A percentile compares a stretch with the other conserved stretches of the same genome.
Conservation (phyloP, 1,140 invertebrate genomes). For the Euura saliciscinereae region DNA sequence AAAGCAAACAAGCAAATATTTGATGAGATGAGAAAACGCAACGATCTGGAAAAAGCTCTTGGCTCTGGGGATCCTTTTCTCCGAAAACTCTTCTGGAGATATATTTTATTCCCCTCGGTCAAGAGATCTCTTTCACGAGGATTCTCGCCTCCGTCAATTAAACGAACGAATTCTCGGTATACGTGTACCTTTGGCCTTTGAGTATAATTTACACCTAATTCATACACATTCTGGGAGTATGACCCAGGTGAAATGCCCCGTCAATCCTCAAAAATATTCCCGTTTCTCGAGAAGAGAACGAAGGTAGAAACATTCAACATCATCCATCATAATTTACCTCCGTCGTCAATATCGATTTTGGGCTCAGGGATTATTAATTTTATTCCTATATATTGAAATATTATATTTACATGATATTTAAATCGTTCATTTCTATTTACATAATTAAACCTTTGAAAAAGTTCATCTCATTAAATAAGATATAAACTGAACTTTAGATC, state of each 20-base stretch:
- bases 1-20: not conserved
- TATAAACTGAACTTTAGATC: no score
- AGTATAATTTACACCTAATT: not conserved
- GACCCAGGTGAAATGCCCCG: not conserved
- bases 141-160: not conserved
- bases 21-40: not conserved
- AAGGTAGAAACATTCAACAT: no score
- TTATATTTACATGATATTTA: no score
- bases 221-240: not conserved
- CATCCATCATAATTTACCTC: no score
- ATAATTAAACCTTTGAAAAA: no score
- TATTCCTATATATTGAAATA: no score
- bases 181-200: not conserved
- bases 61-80: no score
- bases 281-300: not conserved
- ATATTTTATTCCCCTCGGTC: not conserved
- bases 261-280: not conserved
- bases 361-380: no score
- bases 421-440: no score
- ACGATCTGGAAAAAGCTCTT: not conserved
- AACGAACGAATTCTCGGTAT: not conserved
- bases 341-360: no score
- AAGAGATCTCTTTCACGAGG: slow-evolving; percentile 5
- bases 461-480: no score
- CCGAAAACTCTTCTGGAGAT: not conserved